Evolutionary conservation across 2,888 invertebrate species (phyloP).

Genomic region (Pseudeuparius sepicola): DNA sequence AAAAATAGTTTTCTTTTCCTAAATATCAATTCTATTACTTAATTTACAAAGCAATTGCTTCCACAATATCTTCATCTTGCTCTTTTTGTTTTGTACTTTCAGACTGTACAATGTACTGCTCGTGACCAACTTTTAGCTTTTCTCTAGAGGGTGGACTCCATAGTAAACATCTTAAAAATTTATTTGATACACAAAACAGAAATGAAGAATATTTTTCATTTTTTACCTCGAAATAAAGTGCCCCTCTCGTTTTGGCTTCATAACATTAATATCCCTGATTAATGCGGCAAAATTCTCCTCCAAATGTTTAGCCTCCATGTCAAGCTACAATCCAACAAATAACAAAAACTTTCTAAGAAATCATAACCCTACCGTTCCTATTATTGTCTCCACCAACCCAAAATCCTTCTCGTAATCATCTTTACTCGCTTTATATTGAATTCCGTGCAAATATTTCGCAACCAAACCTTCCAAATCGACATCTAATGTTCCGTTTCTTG

Average conservation of each 20-base stretch:
- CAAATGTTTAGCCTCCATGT: slow-evolving; percentile 60
- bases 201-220: background rate
- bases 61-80: background rate
- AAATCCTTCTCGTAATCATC: slow-evolving; percentile 63
- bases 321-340: slow-evolving; percentile 44
- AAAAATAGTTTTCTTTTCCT: too few relatives aligned
- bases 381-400: slow-evolving; percentile 52
- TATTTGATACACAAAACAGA: slow-evolving; percentile 1
- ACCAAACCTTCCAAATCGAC: slow-evolving; percentile 52
- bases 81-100: slow-evolving; percentile 2
- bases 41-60: too few relatives aligned
- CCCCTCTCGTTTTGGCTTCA: slow-evolving; percentile 58
- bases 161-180: slow-evolving; percentile 47
- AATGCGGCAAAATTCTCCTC: slow-evolving; percentile 62
- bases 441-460: slow-evolving; percentile 54
- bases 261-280: slow-evolving; percentile 52
- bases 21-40: too few relatives aligned
- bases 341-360: slow-evolving; percentile 5
- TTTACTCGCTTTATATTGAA: slow-evolving; percentile 55
- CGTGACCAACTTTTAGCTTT: slow-evolving; percentile 54
- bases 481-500: slow-evolving; percentile 56
- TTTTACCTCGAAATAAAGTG: slow-evolving; percentile 58
- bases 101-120: slow-evolving; percentile 26
- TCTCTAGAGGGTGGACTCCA: slow-evolving; percentile 56
- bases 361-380: slow-evolving; percentile 56